A percentile compares a stretch with the other conserved stretches of the same genome.
phyloP scores from a whole-genome alignment of 2,797 vertebrate species.

The Acanthurus lineatus region DNA sequence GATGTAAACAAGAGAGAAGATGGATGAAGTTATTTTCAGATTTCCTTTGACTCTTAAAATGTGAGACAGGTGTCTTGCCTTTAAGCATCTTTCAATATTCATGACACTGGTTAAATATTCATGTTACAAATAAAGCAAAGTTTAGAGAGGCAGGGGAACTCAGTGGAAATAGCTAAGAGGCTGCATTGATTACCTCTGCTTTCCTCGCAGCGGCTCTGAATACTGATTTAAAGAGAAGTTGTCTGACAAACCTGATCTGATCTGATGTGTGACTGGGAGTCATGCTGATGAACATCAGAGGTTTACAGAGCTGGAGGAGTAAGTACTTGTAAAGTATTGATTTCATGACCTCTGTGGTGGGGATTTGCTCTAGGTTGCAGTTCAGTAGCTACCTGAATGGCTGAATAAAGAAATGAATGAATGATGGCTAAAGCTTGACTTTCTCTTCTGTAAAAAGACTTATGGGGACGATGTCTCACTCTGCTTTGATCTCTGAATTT shows the following conservation, averaged over 20 bases:
- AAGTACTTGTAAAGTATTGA: slow-evolving; percentile 1
- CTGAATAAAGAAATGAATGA: slow-evolving; percentile 31
- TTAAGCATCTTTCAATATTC: slow-evolving; percentile 72
- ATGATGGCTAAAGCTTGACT: slow-evolving; percentile 10
- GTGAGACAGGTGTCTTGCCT: slow-evolving; percentile 72
- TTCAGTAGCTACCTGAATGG: slow-evolving; percentile 16
- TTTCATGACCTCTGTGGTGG: slow-evolving; percentile 23
- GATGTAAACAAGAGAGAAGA: slow-evolving; percentile 12
- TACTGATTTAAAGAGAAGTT: slow-evolving; percentile 37
- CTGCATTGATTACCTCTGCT: slow-evolving; percentile 31
- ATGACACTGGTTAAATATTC: slow-evolving; percentile 76
- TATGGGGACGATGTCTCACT: background rate
- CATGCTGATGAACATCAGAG: slow-evolving; percentile 35
- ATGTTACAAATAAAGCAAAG: slow-evolving; percentile 63
- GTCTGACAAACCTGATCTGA: slow-evolving; percentile 24
- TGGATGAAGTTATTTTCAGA: slow-evolving; percentile 55
- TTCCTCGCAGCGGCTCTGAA: background rate
- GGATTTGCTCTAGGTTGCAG: slow-evolving; percentile 18
- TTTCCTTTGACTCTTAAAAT: slow-evolving; percentile 31
- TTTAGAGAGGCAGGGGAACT: slow-evolving; percentile 38
- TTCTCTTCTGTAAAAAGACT: background rate
- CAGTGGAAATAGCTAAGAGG: slow-evolving; percentile 24
- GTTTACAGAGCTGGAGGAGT: slow-evolving; percentile 4
- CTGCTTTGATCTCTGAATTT: slow-evolving; percentile 19
- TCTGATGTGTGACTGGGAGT: slow-evolving; percentile 22